Evolutionary conservation across 1,140 invertebrate genomes (phyloP), one percentile per base, ranked within the genome.

Genomic region (Lordiphosa stackelbergi): DNA sequence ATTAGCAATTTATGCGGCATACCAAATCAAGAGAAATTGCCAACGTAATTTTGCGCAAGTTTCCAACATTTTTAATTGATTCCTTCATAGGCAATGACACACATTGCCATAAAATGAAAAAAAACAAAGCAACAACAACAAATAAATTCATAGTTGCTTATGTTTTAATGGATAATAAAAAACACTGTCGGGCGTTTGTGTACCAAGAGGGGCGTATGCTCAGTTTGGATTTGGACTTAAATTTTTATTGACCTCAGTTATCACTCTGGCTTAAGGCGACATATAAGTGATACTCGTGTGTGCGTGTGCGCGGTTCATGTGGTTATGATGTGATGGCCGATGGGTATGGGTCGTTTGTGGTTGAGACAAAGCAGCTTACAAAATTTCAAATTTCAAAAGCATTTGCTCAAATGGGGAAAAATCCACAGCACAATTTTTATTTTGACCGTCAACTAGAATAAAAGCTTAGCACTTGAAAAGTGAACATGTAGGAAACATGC

Each of bases 261-360:
- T 83, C 77, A 83, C 78, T 83, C 77, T 83, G 84, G 84, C 77
- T 83, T 83, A 83, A 81, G 57, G 69, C 59, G 77, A 83, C 70
- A 77, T 83, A 73, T 77, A 69, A 83, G 66, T 77, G 63, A 83
- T 81, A 59, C 28, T 31, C 28, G 28, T 31, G 6, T 75, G 47
- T 75, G 56, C 65, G 61, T 73, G 52, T 61, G 52, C 45, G 11
- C 9, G 2, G 8, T 11, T 31, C 28, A 31, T 31, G 28, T 31
- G 28, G 45, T 43, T 56, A 58, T 40, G 61, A 58, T 58, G 51
- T 52, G 70, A 77, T 81, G 78, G 64, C 61, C 78, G 71, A 71
- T 72, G 28, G 28, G 28, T 31, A 31, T 37, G 40, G 35, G 49
- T 35, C 16, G 10, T 36, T 46, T 31, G 48, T 46, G 13, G 48